Percentiles rank a stretch among this genome's conserved stretches.
Conservation (phyloP, 2,113 vertebrate genomes). For the Promerops cafer region DNA sequence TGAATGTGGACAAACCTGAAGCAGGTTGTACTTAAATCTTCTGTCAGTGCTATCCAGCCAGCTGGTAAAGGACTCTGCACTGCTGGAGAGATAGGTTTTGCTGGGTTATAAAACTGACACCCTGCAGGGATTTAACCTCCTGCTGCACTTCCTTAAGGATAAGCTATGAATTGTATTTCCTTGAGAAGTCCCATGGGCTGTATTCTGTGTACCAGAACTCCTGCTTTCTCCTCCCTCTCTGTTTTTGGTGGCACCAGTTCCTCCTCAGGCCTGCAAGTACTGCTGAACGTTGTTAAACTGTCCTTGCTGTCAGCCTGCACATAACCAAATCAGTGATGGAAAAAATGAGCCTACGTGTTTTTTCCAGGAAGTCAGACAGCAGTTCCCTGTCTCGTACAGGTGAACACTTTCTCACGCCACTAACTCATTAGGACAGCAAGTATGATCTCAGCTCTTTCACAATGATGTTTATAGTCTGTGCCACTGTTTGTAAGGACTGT, state of each 20-base stretch:
- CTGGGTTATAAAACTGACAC: background rate
- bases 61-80: background rate
- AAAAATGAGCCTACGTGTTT: background rate
- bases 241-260: background rate
- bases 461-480: background rate
- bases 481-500: background rate
- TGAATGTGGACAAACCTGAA: background rate
- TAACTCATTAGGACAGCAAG: background rate
- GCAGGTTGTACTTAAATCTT: background rate
- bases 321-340: background rate
- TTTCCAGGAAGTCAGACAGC: background rate
- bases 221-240: background rate
- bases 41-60: background rate
- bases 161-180: background rate
- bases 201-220: background rate
- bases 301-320: background rate
- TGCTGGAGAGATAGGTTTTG: background rate
- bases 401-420: background rate
- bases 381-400: background rate
- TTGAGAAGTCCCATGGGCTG: background rate
- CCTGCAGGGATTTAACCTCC: conserved; percentile 15
- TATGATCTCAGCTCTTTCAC: background rate
- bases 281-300: background rate
- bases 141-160: conserved; percentile 1
- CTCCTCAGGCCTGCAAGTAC: background rate